Evolutionary conservation across 2,113 vertebrate genomes (phyloP), one percentile per base, ranked within the genome.

Genomic region (Albula goreensis): DNA sequence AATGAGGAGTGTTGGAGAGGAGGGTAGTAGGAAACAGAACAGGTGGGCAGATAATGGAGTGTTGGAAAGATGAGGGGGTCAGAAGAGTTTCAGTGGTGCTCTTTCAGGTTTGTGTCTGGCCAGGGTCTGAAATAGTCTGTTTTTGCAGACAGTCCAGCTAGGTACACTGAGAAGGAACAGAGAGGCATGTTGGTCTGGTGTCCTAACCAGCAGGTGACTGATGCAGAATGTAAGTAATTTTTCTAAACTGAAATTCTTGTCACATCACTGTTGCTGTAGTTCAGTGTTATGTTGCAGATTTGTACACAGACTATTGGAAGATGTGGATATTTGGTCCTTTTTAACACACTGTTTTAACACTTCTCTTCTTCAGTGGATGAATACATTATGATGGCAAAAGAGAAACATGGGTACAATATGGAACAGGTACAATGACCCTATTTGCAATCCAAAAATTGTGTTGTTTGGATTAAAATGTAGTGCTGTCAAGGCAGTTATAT

Each of bases 351-450:
- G 31, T 41, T 41, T 41, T 41, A 41, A 41, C 31, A n/a, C 50
- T 80, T 48, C 53, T 66, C 22, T 77, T 4, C 17, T 85, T n/a
- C 89, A 99, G 98, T 99, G 96, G 98, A 99, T 86, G 97, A 99
- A 92, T 99, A 99, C 90, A 98, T 99, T 93, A 94, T 98, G 84
- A 98, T 99, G 96, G 98, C 98, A 83, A 99, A 99, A 90, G 98
- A 99, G 94, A 99, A 98, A 90, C 98, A 99, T 88, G 98, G 98
- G 88, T 99, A 99, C 96, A 99, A 99, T 90, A 98, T 99, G 93
- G 98, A 99, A 93, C 98, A 99, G 97, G 98, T 99, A 74, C n/a
- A 70, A 3, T 5, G 63, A 17, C 10, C 25, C 31, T 74, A 74
- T 74, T 74, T 74, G 31, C 70, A 19, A 5, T 66, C 60, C 1